Evolutionary conservation across 92 coral and sea anemone species (phyloP), one percentile per base, ranked within the genome.

Genomic region (Phenganax marumi): DNA sequence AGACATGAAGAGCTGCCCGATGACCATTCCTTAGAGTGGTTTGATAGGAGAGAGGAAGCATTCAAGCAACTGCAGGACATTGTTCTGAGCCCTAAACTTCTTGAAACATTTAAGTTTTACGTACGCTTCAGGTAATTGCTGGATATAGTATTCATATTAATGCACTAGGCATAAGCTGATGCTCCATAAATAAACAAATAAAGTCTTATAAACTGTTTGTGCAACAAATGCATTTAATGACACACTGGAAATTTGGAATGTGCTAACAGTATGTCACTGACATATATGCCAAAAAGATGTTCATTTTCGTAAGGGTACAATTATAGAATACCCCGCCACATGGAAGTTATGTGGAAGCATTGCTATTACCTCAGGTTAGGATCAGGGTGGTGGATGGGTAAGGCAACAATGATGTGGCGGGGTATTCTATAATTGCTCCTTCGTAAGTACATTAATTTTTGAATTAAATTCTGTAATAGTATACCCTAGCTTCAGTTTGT

Each of bases 161-260:
- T 33, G 5, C 43, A 33, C 43, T 33, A 33, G 5, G 5, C 5
- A 33, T 33, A 33, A 5, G 43, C 43, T 33, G 43, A 33, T 33
- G 43, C 43, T 33, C 3, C 43, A 33, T 33, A 33, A 33, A 33
- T 33, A 33, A 33, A 33, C 43, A 33, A 33, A 33, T 33, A 33
- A 33, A 33, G 5, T 33, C 5, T 33, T 33, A 33, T 33, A 33
- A 33, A 33, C 43, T 33, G 43, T 33, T 33, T 33, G 43, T 2
- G 43, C 43, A 33, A 33, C 43, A 0, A 33, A 33, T 33, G 43
- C 43, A 33, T 33, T 33, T 33, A 1, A 33, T 33, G 88, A 49
- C 88, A 85, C 58, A 80, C 89, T 25, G 89, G 89, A 3, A 33
- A 55, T 22, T 17, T 81, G 24, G 86, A 80, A 62, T 11, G 86